Evolutionary conservation across 53 echinoderm and acorn worm genomes (phyloP).

Genomic region (Apostichopus leukothele): DNA sequence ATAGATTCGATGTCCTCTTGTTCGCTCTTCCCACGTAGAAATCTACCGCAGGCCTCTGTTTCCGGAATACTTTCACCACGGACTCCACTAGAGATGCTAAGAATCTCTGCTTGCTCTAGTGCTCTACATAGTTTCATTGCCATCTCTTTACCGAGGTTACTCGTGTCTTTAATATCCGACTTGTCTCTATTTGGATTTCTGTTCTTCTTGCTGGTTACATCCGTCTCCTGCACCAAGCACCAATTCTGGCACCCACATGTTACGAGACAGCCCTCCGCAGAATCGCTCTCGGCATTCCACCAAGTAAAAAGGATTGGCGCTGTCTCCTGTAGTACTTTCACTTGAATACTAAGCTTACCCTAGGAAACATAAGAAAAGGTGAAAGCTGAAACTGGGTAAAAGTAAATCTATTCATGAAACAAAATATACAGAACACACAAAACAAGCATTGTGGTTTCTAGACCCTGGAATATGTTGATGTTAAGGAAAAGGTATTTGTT

Average conservation of each 20-base stretch:
- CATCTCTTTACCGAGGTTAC: not conserved
- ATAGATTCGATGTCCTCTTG: not conserved
- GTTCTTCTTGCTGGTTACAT: not conserved
- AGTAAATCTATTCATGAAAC: too few species aligned
- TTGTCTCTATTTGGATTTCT: not conserved
- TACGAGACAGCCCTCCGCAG: slow-evolving; percentile 18
- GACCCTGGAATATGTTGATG: too few species aligned
- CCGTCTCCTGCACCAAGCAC: not conserved
- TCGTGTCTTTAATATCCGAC: not conserved
- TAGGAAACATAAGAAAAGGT: not conserved
- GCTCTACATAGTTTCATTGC: not conserved
- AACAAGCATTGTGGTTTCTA: too few species aligned
- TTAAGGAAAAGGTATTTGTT: too few species aligned
- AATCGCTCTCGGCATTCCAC: not conserved
- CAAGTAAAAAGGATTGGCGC: slow-evolving; percentile 20
- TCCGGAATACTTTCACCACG: not conserved
- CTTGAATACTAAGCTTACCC: slow-evolving; percentile 21
- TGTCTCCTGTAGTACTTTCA: slow-evolving; percentile 6
- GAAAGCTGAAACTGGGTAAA: too few species aligned
- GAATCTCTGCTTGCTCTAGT: slow-evolving; percentile 21
- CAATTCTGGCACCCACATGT: slow-evolving; percentile 21
- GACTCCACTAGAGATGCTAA: not conserved
- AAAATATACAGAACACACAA: too few species aligned
- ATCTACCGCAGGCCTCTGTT: not conserved
- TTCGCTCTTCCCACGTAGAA: not conserved